Evolutionary conservation across 2,888 invertebrate genomes (phyloP), one percentile per base, ranked within the genome.

Genomic region (Platycnemis pennipes): DNA sequence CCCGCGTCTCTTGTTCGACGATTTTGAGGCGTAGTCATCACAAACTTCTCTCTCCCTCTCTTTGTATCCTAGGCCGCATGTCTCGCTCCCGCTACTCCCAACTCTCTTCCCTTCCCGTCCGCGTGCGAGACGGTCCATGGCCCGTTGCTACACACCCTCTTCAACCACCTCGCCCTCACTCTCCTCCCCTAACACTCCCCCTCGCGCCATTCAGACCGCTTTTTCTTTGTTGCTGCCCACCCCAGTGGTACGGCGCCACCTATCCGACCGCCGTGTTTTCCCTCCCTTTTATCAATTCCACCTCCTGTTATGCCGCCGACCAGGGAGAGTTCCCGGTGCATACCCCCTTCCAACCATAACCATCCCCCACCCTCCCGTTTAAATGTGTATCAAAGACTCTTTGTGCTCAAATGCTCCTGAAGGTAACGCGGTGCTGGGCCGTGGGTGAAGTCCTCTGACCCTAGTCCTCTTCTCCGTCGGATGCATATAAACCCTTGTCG

Each of bases 331-430:
- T 19, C 49, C 49, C 49, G 19, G 2, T 1, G n/a, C 88, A 46
- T 46, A 26, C 91, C 44, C 44, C 37, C 63, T 63, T 91, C 45
- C 69, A 63, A 56, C 91, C 91, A 63, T 91, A 63, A 63, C 69
- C 91, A 63, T 26, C 53, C 37, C 42, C 89, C 22, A 2, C 31
- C 7, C 91, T 63, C 63, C 91, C 63, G 56, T 45, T n/a, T 45
- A 91, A 91, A 91, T 91, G 91, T 69, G 91, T 91, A 91, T 91
- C 91, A 91, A 69, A 69, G 91, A 69, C 89, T 89, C 89, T 63
- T 63, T 91, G 77, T 91, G 91, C n/a, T n/a, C n/a, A n/a, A 91
- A 91, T 91, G 91, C 44, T 91, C 63, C 91, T 42, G 63, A 11
- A 37, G 91, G 89, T 91, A 91, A 91, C 91, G 69, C 37, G 91